Percentiles rank a stretch among this genome's conserved stretches.
Evolutionary conservation across 1,140 invertebrate genomes (phyloP).

Genomic region (Rhopalosiphum padi): DNA sequence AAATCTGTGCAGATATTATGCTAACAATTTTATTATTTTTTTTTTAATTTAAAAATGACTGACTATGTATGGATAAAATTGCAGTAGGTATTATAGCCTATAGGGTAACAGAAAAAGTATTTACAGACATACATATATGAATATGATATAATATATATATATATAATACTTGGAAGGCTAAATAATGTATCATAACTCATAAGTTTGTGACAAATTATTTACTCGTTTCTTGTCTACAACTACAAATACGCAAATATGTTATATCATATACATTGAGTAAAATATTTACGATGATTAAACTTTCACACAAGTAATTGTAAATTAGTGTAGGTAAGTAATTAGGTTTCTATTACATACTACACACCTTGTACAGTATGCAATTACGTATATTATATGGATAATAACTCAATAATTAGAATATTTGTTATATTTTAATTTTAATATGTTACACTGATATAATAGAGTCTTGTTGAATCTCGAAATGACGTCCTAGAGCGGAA

Average conservation of each 20-base stretch:
- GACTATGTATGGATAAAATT: too few relatives aligned
- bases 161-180: too few relatives aligned
- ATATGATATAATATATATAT: too few relatives aligned
- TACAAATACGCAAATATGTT: not conserved
- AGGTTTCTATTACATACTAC: not conserved
- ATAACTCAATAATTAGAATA: not conserved
- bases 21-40: too few relatives aligned
- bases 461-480: not conserved
- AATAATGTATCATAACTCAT: too few relatives aligned
- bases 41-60: too few relatives aligned
- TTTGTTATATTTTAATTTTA: not conserved
- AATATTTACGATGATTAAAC: not conserved
- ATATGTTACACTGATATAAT: not conserved
- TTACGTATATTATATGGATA: not conserved
- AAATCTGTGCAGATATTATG: too few relatives aligned
- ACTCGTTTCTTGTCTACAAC: not conserved
- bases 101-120: too few relatives aligned
- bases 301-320: not conserved
- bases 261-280: not conserved
- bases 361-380: not conserved
- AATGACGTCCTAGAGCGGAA: not conserved
- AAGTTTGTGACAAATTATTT: too few relatives aligned
- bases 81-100: too few relatives aligned
- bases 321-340: not conserved
- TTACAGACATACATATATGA: too few relatives aligned